phyloP scores from a whole-genome alignment of 2,797 vertebrate species.

The Fringilla coelebs region DNA sequence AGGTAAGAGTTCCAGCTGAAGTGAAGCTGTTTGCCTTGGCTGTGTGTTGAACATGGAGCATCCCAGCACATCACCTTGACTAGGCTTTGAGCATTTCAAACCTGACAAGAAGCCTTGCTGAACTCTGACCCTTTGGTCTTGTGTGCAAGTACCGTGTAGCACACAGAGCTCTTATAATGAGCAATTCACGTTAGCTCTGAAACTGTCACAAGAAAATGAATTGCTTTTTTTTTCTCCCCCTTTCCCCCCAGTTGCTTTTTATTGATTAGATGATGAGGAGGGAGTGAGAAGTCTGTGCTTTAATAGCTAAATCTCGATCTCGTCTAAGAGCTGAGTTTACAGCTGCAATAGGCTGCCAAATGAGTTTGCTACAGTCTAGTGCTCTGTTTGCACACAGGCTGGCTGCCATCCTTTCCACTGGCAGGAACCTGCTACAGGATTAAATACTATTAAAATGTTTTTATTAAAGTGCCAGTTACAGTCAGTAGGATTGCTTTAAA shows the following conservation, averaged over 20 bases:
- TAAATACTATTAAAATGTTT: neutral
- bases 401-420: neutral
- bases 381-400: neutral
- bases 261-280: conserved; percentile 43
- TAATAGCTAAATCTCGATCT: conserved; percentile 22
- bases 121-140: neutral
- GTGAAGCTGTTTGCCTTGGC: neutral
- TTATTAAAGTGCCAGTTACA: neutral
- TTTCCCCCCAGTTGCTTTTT: neutral
- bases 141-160: neutral
- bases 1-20: conserved; percentile 76
- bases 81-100: neutral
- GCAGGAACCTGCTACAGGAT: neutral
- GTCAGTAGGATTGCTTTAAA: neutral
- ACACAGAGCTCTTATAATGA: neutral
- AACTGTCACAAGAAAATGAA: neutral
- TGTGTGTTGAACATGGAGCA: neutral
- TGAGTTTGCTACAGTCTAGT: conserved; percentile 39
- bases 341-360: neutral
- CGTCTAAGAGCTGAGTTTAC: neutral
- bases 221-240: neutral
- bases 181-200: conserved; percentile 1
- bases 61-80: neutral
- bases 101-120: neutral
- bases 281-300: conserved; percentile 28